These are phyloP conservation scores for Chloromyia formosa DNA, from an alignment of 2,888 invertebrate genomes.

Conservation along the genomic window DNA sequence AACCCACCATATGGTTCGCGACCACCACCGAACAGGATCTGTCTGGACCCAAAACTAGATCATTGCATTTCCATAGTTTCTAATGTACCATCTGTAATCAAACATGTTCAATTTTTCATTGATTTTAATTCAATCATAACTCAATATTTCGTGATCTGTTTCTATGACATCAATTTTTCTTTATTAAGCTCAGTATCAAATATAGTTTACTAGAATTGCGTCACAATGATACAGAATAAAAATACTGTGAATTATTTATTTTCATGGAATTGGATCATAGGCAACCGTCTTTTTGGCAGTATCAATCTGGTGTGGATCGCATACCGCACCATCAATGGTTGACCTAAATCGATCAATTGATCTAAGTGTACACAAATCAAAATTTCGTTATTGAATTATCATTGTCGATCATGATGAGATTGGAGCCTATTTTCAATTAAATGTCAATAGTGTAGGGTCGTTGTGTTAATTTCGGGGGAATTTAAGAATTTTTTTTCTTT, in stretches of 20 bases:
- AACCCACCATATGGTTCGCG: no score
- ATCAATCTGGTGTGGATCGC: background rate
- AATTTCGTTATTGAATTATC: constrained; percentile 8
- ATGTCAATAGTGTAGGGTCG: background rate
- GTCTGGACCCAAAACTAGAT: no score
- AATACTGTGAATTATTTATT: no score
- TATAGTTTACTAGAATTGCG: constrained; percentile 1
- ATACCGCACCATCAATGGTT: background rate
- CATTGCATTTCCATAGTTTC: no score
- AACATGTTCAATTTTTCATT: background rate
- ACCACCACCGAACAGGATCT: no score
- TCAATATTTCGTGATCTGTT: background rate
- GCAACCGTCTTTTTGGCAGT: background rate
- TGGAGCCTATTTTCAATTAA: constrained; percentile 1
- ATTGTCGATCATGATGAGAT: background rate
- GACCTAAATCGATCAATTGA: constrained; percentile 18
- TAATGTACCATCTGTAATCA: no score
- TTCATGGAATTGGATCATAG: constrained; percentile 16
- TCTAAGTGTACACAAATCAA: constrained; percentile 18
- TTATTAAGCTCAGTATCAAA: background rate
- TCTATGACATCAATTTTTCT: background rate
- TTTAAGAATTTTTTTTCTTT: no score
- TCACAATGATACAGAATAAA: background rate
- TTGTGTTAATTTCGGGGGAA: no score
- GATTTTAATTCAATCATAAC: constrained; percentile 1